Percentiles rank a stretch among this genome's conserved stretches.
Conservation (phyloP, 23 tunicate species). For the Phallusia fumigata region DNA sequence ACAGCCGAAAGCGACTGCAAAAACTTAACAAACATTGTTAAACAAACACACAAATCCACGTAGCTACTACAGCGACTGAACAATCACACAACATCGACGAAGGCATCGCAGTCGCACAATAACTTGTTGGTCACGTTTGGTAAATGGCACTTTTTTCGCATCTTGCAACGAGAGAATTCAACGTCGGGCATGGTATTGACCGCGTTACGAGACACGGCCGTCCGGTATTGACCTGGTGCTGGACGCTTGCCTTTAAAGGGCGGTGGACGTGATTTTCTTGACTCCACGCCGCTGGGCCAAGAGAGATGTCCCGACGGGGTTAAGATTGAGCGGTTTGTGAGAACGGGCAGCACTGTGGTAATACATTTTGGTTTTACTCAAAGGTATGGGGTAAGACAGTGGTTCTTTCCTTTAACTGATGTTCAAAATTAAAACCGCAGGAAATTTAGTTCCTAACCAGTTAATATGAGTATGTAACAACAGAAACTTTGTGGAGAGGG, state of each 20-base stretch:
- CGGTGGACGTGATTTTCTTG: slow-evolving; percentile 87
- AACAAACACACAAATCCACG: too few relatives aligned
- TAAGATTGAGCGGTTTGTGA: slow-evolving; percentile 87
- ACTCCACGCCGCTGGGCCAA: slow-evolving; percentile 87
- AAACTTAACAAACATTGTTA: too few relatives aligned
- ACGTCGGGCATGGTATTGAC: neutral
- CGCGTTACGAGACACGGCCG: neutral
- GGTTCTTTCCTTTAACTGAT: too few relatives aligned
- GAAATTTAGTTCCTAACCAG: too few relatives aligned
- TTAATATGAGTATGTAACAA: too few relatives aligned
- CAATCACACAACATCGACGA: neutral
- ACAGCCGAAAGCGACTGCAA: too few relatives aligned
- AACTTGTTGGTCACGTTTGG: neutral
- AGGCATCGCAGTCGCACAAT: neutral
- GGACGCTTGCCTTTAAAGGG: slow-evolving; percentile 20
- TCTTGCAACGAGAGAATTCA: slow-evolving; percentile 2
- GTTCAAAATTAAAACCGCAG: too few relatives aligned
- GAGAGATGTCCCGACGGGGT: slow-evolving; percentile 86
- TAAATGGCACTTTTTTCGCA: neutral
- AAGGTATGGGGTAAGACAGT: too few relatives aligned
- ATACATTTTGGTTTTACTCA: too few relatives aligned
- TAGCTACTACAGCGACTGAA: neutral
- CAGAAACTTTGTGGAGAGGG: too few relatives aligned
- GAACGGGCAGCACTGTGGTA: slow-evolving; percentile 73
- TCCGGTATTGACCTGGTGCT: neutral